These are phyloP conservation scores for Dermochelys coriacea DNA, from an alignment of 2,797 vertebrate genomes.

Conservation along the genomic window DNA sequence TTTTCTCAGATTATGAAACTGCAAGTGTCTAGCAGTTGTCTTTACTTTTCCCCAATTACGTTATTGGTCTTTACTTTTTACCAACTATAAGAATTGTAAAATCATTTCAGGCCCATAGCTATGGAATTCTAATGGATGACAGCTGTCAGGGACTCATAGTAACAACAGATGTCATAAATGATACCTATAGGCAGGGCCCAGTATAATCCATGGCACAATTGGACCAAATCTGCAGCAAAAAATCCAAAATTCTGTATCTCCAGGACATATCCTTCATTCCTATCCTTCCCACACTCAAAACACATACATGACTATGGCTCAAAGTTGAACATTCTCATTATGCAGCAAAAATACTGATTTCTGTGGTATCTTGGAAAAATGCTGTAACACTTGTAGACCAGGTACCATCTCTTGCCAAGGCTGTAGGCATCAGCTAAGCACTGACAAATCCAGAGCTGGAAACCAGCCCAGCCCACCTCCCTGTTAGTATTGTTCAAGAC, in stretches of 20 bases:
- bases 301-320: neutral
- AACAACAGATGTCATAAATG: neutral
- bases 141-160: neutral
- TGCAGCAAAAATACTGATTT: neutral
- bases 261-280: neutral
- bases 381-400: fast-evolving
- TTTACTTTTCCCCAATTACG: neutral
- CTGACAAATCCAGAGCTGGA: neutral
- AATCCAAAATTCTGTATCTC: neutral
- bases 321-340: neutral
- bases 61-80: neutral
- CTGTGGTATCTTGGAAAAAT: neutral
- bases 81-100: neutral
- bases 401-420: fast-evolving
- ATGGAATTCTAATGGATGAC: neutral
- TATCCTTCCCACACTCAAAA: neutral
- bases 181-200: neutral
- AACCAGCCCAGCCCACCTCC: neutral
- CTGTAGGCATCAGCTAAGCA: fast-evolving
- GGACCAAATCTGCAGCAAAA: neutral
- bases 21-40: neutral
- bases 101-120: neutral
- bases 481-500: neutral
- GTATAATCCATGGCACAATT: neutral
- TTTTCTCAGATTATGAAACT: neutral